phyloP scores from a whole-genome alignment of 2,888 invertebrate species.

The Craniophora ligustri region DNA sequence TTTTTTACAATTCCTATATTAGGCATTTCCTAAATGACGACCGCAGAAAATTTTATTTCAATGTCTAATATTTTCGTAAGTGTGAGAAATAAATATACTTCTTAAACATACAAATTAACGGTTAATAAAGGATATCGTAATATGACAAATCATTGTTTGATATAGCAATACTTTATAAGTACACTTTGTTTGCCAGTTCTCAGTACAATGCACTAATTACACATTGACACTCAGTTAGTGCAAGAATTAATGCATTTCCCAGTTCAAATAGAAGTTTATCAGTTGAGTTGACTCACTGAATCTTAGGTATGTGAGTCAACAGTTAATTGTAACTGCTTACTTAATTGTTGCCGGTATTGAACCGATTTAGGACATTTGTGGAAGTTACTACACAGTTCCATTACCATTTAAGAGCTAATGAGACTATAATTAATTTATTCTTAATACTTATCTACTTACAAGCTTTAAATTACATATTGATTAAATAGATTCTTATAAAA shows the following conservation, averaged over 20 bases:
- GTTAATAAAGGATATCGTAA: background rate
- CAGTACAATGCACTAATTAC: slow-evolving; percentile 29
- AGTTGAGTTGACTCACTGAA: slow-evolving; percentile 46
- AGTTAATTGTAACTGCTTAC: slow-evolving; percentile 46
- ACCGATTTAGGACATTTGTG: background rate
- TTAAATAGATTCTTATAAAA: no score
- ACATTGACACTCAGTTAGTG: slow-evolving; percentile 24
- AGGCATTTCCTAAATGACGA: no score
- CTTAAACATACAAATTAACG: no score
- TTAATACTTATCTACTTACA: no score
- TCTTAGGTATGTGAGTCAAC: slow-evolving; percentile 46
- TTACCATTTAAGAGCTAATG: no score
- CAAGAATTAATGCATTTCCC: slow-evolving; percentile 38
- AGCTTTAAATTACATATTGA: no score
- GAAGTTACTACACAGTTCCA: background rate
- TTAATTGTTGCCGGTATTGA: slow-evolving; percentile 18
- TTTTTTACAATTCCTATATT: no score
- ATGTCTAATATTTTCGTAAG: no score
- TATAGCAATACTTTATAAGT: slow-evolving; percentile 7
- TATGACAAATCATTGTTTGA: slow-evolving; percentile 17
- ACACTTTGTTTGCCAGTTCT: slow-evolving; percentile 17
- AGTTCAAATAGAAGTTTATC: slow-evolving; percentile 43
- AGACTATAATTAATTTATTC: no score
- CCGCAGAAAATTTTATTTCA: no score
- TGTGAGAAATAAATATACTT: background rate